phyloP scores from a whole-genome alignment of 2,797 vertebrate species.

The Tamandua tetradactyla region DNA sequence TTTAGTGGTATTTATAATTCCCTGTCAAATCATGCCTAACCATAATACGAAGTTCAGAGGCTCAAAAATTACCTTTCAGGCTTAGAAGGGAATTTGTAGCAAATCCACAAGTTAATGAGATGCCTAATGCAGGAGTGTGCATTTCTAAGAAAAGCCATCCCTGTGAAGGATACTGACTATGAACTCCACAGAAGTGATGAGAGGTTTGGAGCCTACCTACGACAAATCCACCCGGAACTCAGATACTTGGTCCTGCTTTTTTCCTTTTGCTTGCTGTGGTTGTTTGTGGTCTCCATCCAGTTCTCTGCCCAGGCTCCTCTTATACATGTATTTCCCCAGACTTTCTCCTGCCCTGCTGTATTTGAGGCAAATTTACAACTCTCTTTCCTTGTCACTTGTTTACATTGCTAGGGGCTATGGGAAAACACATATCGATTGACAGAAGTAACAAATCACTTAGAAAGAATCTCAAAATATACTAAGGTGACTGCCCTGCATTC shows the following conservation, averaged over 20 bases:
- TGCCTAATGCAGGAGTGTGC: neutral
- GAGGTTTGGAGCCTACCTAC: neutral
- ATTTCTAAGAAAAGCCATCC: neutral
- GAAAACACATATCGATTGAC: neutral
- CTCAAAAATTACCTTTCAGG: neutral
- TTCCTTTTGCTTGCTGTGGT: neutral
- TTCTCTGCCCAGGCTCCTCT: neutral
- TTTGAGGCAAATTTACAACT: neutral
- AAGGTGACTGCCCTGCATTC: neutral
- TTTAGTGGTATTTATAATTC: neutral
- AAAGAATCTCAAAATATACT: neutral
- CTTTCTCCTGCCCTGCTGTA: neutral
- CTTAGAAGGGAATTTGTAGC: neutral
- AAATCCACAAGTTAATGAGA: neutral
- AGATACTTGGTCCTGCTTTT: neutral
- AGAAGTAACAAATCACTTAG: neutral
- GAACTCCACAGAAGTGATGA: neutral
- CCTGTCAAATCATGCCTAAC: neutral
- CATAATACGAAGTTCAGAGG: neutral
- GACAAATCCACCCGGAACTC: neutral
- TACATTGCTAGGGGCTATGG: neutral
- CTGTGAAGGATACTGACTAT: neutral
- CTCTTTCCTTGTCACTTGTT: neutral
- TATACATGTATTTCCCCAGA: neutral
- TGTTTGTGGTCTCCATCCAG: neutral